Evolutionary conservation across 2,888 invertebrate genomes (phyloP), one percentile per base, ranked within the genome.

Genomic region (Thereva unica): DNA sequence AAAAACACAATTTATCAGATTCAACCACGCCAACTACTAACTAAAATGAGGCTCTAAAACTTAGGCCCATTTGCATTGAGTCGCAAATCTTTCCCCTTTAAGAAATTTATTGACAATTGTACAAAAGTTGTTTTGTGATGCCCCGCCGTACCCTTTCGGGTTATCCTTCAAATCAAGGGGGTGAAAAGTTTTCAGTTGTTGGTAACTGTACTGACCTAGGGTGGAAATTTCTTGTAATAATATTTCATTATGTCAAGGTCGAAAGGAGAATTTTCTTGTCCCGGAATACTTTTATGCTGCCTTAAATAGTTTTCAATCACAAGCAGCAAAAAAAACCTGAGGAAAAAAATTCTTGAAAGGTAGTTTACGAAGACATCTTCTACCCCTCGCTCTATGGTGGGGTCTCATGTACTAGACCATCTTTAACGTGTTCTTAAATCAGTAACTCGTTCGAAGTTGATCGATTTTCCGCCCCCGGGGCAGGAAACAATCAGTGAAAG

Each of bases 401-500:
- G 10, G 7, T 41, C 34, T 41, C 34, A 23, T 7, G n/a, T 12
- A 40, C 34, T 61, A 61, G 50, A 61, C 49, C 23, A 35, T 53
- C 64, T 64, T 54, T 64, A 64, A 54, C 53, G 64, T 64, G 64
- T 64, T 54, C 55, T 64, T 64, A 64, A 64, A 64, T 54, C 40
- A 54, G 44, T 54, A 54, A 55, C 40, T 65, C 55, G 23, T 54
- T 65, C 54, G 57, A 64, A 53, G 63, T 64, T 67, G 69, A 69
- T 69, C 69, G 67, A 69, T 67, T 67, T 68, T 69, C 67, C 67
- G 59, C 55, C 54, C 54, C 54, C 55, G 37, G 47, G 40, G 49
- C 57, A 63, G 66, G 66, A 68, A 68, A 63, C 63, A 68, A 68
- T 68, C 68, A 66, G 50, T 63, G 56, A 49, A 64, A 49, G 64